These are phyloP conservation scores for Alviniconcha strummeri DNA, from an alignment of 2,888 invertebrate genomes.

Conservation along the genomic window DNA sequence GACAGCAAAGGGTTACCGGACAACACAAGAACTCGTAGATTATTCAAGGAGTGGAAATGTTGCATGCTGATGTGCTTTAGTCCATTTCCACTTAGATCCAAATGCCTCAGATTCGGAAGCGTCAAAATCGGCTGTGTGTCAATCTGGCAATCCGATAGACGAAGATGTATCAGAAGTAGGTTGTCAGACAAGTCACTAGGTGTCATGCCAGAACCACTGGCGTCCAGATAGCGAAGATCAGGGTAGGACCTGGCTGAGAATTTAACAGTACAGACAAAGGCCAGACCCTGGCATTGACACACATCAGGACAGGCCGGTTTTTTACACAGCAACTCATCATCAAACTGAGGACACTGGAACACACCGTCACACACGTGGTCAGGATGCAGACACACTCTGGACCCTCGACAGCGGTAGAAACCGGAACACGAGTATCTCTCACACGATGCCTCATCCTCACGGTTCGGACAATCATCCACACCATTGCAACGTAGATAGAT, in stretches of 20 bases:
- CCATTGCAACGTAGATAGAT: constrained; percentile 12
- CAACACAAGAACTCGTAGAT: neutral
- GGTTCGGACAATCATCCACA: neutral
- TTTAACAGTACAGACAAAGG: neutral
- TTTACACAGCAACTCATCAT: constrained; percentile 10
- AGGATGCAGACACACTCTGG: constrained; percentile 7
- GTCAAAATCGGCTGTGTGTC: neutral
- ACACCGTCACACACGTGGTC: constrained; percentile 11
- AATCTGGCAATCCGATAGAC: neutral
- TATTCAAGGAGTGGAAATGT: neutral
- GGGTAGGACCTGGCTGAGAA: neutral
- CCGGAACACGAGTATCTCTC: neutral
- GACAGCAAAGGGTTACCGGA: neutral
- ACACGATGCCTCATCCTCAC: neutral
- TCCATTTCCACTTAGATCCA: constrained; percentile 14
- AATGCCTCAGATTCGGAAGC: neutral
- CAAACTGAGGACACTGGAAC: constrained; percentile 17
- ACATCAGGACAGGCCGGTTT: neutral
- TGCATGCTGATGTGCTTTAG: neutral
- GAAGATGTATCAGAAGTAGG: neutral
- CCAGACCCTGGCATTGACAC: constrained; percentile 10
- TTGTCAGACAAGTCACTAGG: neutral
- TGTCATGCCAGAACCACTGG: neutral
- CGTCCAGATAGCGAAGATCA: neutral
- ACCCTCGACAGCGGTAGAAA: constrained; percentile 7